Evolutionary conservation across 1,140 invertebrate species (phyloP), one percentile per base, ranked within the genome.

Genomic region (Aphaenogaster rudis): DNA sequence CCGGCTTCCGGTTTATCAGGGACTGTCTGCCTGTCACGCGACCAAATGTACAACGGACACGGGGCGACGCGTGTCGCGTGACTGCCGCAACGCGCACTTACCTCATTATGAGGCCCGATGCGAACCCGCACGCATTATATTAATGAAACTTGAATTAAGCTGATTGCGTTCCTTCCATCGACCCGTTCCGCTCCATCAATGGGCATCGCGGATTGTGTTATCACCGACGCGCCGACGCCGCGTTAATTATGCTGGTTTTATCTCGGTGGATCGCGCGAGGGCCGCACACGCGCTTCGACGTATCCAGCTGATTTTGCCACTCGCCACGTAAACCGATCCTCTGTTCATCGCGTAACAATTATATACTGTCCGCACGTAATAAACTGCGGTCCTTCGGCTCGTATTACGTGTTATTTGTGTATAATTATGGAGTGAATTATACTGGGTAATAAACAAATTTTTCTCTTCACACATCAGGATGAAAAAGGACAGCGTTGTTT

Each of bases 81-180:
- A 92, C 87, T 90, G 48, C 48, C 36, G 78, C 66, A 86, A 88
- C 80, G 86, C 82, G 87, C 87, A 91, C 91, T 90, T 87, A 92
- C 80, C 87, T 92, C 89, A 88, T 92, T 91, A 91, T 88, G 90
- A 86, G 74, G 42, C 36, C 79, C 87, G 88, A 91, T 91, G 77
- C 74, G 88, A 66, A 57, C 42, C 72, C 36, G 48, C 74, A 88
- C 87, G 88, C 92, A 93, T 92, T 93, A 92, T 86, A 91, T 91
- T 93, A 93, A 93, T 93, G 92, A 93, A 93, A 88, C 33, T 67
- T 88, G 90, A 91, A 91, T 92, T 87, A 92, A 87, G 76, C 90
- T 92, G 90, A 92, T 93, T 91, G 91, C 87, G 48, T 85, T 61
- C 71, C 87, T 64, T 66, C 72, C 66, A 77, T 85, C 66, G 79